A percentile compares a stretch with the other conserved stretches of the same genome.
These are phyloP conservation scores for Drosophila longiperda DNA, from an alignment of 2,888 invertebrate genomes.

Conservation along the genomic window DNA sequence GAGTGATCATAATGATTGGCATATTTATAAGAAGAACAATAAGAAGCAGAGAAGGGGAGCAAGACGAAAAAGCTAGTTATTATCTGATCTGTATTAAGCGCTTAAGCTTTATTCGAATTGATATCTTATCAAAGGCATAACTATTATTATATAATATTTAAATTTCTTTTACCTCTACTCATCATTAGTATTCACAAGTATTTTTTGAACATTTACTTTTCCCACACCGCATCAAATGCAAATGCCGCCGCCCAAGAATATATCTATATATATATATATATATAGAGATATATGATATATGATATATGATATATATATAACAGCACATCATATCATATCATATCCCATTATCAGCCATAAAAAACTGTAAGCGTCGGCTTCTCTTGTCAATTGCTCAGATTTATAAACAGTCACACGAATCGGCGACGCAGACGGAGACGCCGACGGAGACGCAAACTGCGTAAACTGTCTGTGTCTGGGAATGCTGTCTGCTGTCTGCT, in stretches of 20 bases:
- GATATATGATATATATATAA: not conserved
- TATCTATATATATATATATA: not conserved
- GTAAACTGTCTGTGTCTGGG: conserved; percentile 57
- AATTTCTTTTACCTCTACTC: not conserved
- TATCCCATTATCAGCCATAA: conserved; percentile 59
- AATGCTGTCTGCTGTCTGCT: conserved; percentile 20
- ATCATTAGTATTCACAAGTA: not conserved
- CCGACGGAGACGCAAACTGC: conserved; percentile 4
- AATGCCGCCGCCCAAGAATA: conserved; percentile 8
- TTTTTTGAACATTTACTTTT: conserved; percentile 16
- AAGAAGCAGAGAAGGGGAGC: not conserved
- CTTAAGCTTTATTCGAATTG: not conserved
- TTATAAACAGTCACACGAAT: conserved; percentile 52
- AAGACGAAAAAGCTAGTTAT: not conserved
- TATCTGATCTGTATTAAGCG: not conserved
- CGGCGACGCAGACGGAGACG: conserved; percentile 7
- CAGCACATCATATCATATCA: conserved; percentile 15
- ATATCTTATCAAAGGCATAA: not conserved
- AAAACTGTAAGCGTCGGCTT: conserved; percentile 29
- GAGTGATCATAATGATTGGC: not conserved
- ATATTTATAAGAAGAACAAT: not conserved
- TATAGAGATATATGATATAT: not conserved
- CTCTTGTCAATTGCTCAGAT: conserved; percentile 66
- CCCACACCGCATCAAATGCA: conserved; percentile 58
- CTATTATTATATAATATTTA: not conserved